Percentiles rank a stretch among this genome's conserved stretches.
These are phyloP conservation scores for Poeciliopsis presidionis DNA, from an alignment of 2,797 vertebrate genomes.

Conservation along the genomic window DNA sequence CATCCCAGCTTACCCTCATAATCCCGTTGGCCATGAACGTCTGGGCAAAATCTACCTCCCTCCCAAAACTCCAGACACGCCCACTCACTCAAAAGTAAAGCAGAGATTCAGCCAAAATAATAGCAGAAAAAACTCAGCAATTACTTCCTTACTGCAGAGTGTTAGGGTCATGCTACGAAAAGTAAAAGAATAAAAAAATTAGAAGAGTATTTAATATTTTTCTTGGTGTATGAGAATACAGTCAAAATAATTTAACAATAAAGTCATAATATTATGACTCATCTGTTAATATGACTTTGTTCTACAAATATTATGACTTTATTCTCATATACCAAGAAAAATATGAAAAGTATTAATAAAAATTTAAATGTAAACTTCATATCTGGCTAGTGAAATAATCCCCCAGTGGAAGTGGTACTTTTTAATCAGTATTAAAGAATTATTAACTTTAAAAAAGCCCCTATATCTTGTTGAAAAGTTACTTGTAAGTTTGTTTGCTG, in stretches of 20 bases:
- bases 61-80: neutral
- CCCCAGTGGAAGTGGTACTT: too few relatives aligned
- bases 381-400: neutral
- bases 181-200: too few relatives aligned
- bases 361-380: neutral
- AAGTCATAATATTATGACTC: too few relatives aligned
- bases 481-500: too few relatives aligned
- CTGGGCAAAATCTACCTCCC: slow-evolving; percentile 17
- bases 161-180: too few relatives aligned
- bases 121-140: neutral
- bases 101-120: neutral
- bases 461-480: too few relatives aligned
- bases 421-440: too few relatives aligned
- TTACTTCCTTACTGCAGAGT: too few relatives aligned
- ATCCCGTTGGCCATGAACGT: slow-evolving; percentile 42
- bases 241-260: neutral
- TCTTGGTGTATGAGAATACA: neutral
- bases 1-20: slow-evolving; percentile 47
- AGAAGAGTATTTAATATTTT: neutral
- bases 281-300: too few relatives aligned
- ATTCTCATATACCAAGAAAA: neutral
- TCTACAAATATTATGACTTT: too few relatives aligned
- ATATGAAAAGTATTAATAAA: neutral
- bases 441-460: too few relatives aligned
- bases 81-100: neutral